Evolutionary conservation across 2,113 vertebrate species (phyloP).

Genomic region (Cromileptes altivelis): DNA sequence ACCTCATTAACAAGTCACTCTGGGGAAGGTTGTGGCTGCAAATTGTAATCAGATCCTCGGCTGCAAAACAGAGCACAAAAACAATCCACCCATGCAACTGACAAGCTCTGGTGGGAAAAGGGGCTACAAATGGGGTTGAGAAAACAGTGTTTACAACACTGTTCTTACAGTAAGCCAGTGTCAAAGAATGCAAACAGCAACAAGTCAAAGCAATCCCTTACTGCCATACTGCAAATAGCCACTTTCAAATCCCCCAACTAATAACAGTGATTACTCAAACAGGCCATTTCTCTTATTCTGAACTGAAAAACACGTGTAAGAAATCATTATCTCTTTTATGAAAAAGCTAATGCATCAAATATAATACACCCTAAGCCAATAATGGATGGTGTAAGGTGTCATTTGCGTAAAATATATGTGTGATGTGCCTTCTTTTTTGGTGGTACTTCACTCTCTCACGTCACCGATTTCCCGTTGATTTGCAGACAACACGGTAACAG

Average conservation of each 20-base stretch:
- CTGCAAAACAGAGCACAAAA: conserved; percentile 14
- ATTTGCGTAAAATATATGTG: neutral
- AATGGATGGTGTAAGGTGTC: neutral
- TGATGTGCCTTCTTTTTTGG: neutral
- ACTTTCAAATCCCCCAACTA: neutral
- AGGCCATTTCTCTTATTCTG: neutral
- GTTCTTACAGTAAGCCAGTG: neutral
- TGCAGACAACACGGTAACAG: neutral
- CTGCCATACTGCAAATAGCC: neutral
- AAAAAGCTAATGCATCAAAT: neutral
- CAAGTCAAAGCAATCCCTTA: neutral
- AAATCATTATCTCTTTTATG: neutral
- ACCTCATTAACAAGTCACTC: conserved; percentile 26
- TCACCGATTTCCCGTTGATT: neutral
- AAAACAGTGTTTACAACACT: neutral
- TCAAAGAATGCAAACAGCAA: neutral
- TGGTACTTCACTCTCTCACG: neutral
- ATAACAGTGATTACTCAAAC: neutral
- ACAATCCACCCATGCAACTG: neutral
- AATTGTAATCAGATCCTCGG: conserved; percentile 32
- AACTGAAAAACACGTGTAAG: neutral
- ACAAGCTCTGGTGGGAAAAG: neutral
- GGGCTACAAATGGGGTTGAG: neutral
- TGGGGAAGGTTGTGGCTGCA: conserved; percentile 2
- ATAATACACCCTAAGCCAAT: neutral